A percentile compares a stretch with the other conserved stretches of the same genome.
phyloP scores from a whole-genome alignment of 2,113 vertebrate species.

The Rhombomys opimus region DNA sequence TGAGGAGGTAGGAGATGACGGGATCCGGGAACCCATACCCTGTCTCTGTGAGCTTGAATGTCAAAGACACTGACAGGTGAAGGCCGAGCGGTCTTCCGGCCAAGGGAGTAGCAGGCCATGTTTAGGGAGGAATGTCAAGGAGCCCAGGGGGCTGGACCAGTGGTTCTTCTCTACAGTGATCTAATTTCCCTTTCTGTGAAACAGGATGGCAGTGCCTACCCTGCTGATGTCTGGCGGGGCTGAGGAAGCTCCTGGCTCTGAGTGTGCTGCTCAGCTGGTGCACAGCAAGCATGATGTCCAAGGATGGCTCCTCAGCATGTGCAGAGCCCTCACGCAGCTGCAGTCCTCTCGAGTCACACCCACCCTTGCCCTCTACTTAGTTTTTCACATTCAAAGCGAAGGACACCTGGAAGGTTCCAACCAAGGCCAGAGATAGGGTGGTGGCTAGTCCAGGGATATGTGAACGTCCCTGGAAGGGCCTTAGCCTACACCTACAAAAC shows the following conservation, averaged over 20 bases:
- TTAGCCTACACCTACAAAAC: background rate
- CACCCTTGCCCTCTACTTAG: background rate
- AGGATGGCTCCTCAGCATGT: background rate
- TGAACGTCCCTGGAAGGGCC: background rate
- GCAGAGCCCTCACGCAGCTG: background rate
- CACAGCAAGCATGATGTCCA: background rate
- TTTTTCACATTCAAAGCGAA: background rate
- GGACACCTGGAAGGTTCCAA: background rate
- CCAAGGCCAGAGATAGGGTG: background rate
- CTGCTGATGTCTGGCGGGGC: background rate
- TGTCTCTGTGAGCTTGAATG: background rate
- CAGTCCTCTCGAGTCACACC: fast-evolving
- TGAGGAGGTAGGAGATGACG: background rate
- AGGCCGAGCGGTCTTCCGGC: background rate
- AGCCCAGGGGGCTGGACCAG: background rate
- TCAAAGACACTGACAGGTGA: background rate
- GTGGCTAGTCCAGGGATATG: background rate
- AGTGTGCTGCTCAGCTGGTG: background rate
- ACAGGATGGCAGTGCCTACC: background rate
- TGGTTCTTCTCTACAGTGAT: background rate
- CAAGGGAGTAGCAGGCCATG: background rate
- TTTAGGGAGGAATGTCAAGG: background rate
- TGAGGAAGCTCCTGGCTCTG: background rate
- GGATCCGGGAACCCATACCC: too few species aligned
- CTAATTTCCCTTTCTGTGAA: background rate